These are phyloP conservation scores for Anas platyrhynchos DNA, from an alignment of 2,113 vertebrate genomes.

Conservation along the genomic window DNA sequence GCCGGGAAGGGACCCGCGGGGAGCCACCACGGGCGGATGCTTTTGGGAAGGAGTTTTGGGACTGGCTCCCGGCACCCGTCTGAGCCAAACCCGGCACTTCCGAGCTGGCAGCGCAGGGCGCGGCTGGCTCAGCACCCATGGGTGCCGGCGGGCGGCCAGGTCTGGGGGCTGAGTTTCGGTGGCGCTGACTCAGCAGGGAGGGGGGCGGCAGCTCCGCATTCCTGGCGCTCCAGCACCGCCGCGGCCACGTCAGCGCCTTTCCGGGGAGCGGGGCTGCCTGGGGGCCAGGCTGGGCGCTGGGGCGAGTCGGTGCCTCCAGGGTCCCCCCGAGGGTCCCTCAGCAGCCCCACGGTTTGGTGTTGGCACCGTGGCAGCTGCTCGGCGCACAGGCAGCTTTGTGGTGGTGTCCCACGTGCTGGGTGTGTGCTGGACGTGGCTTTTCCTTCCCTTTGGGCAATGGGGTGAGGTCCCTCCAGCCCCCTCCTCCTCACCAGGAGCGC, in stretches of 20 bases:
- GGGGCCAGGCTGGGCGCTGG: neutral
- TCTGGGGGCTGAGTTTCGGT: slow-evolving; percentile 67
- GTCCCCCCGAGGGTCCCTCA: neutral
- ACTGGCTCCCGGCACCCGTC: neutral
- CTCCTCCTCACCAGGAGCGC: neutral
- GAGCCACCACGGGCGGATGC: neutral
- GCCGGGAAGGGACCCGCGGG: neutral
- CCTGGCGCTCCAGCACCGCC: neutral
- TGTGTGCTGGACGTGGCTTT: neutral
- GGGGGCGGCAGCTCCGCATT: neutral
- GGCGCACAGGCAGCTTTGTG: rapidly evolving
- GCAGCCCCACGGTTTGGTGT: neutral
- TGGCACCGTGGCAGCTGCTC: neutral
- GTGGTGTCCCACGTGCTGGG: neutral
- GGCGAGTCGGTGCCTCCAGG: rapidly evolving
- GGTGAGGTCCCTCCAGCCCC: neutral
- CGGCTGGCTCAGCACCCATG: slow-evolving; percentile 10
- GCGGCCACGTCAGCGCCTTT: neutral
- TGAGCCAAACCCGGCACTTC: neutral
- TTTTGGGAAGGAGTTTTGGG: neutral
- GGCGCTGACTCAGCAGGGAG: slow-evolving; percentile 56
- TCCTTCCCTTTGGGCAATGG: rapidly evolving
- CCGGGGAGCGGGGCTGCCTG: neutral
- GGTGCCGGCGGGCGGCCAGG: neutral
- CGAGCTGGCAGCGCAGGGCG: neutral